Evolutionary conservation across 2,113 vertebrate genomes (phyloP).

Genomic region (Myiozetetes cayanensis): DNA sequence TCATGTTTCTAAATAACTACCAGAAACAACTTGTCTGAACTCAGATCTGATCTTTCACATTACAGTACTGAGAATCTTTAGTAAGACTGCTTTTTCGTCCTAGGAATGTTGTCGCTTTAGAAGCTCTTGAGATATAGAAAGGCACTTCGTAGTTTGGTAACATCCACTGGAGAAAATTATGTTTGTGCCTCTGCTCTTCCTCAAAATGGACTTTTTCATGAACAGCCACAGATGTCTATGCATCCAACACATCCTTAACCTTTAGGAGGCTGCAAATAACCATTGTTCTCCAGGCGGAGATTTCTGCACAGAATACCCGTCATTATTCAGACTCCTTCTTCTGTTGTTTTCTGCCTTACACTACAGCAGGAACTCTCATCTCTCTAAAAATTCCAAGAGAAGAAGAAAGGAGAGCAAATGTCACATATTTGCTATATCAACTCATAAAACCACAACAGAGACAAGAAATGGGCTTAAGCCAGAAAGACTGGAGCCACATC

Average conservation of each 20-base stretch:
- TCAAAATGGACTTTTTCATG: neutral
- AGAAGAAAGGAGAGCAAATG: slow-evolving; percentile 57
- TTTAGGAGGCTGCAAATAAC: slow-evolving; percentile 34
- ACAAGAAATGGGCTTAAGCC: slow-evolving; percentile 45
- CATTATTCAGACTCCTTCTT: neutral
- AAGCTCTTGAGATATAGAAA: neutral
- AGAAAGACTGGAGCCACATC: slow-evolving; percentile 40
- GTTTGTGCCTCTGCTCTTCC: neutral
- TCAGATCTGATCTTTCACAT: neutral
- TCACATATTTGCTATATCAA: slow-evolving; percentile 67
- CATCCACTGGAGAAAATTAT: neutral
- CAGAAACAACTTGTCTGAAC: neutral
- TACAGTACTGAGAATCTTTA: neutral
- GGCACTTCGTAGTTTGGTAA: neutral
- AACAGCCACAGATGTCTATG: neutral
- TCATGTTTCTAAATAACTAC: neutral
- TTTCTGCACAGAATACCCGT: neutral
- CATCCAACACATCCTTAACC: neutral
- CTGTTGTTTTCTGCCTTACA: slow-evolving; percentile 23
- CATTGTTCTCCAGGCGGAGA: neutral
- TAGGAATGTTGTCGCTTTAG: neutral
- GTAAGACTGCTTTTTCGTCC: neutral
- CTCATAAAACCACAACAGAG: slow-evolving; percentile 67
- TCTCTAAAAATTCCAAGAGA: slow-evolving; percentile 27
- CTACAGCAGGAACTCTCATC: neutral